Conservation (phyloP, 2,797 vertebrate genomes). For the Melopsittacus undulatus region DNA sequence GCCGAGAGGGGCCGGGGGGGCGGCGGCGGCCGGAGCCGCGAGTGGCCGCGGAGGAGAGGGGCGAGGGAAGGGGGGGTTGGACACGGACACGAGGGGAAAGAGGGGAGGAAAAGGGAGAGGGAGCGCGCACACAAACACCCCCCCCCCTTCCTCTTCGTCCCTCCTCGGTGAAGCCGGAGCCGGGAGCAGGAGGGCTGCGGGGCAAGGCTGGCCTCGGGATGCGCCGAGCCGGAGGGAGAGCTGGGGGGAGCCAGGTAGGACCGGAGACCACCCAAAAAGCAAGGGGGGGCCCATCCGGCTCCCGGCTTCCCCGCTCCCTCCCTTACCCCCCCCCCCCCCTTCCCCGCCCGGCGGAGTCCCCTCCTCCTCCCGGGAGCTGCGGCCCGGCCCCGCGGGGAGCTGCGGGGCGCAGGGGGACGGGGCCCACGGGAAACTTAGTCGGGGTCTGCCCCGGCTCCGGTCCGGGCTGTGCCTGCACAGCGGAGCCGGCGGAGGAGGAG, state of each 20-base stretch:
- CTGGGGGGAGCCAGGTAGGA: conserved; percentile 16
- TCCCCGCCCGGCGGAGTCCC: neutral
- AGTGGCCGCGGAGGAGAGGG: neutral
- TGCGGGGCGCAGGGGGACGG: neutral
- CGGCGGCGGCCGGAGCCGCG: neutral
- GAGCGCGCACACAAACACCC: neutral
- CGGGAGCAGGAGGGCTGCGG: conserved; percentile 20
- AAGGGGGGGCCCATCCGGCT: neutral
- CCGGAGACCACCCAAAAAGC: conserved; percentile 34
- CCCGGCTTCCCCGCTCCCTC: neutral
- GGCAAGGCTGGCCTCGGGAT: neutral
- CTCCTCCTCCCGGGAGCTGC: conserved; percentile 39
- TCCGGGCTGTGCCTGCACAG: neutral
- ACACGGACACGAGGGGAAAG: neutral
- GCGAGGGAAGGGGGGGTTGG: neutral
- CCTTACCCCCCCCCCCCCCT: neutral
- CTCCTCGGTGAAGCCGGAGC: neutral
- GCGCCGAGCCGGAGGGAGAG: neutral
- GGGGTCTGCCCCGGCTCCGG: neutral
- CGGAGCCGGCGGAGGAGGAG: neutral
- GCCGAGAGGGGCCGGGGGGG: conserved; percentile 74
- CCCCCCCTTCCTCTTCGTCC: conserved; percentile 23
- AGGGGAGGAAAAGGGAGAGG: neutral
- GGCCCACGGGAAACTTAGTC: neutral
- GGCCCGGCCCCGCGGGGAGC: neutral